Conservation (phyloP, 2,113 vertebrate genomes). For the Notiomystis cincta region DNA sequence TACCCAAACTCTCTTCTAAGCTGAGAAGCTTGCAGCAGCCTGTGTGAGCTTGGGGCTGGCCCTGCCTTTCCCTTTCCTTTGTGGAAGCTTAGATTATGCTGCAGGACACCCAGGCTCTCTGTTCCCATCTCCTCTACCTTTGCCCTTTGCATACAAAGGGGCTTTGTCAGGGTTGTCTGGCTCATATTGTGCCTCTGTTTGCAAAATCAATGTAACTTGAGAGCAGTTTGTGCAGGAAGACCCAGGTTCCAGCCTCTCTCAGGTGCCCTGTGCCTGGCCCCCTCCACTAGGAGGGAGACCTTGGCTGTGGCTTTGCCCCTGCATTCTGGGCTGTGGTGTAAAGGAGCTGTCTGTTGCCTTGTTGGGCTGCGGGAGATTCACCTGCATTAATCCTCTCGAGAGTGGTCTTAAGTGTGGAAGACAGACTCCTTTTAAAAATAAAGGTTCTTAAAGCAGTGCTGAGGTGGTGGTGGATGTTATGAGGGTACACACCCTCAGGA, state of each 20-base stretch:
- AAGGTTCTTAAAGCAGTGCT: constrained; percentile 21
- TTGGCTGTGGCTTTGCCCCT: neutral
- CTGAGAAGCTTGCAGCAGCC: constrained; percentile 25
- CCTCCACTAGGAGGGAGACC: neutral
- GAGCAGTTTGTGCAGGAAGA: neutral
- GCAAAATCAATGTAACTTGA: constrained; percentile 34
- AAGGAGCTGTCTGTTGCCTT: neutral
- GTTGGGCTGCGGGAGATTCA: neutral
- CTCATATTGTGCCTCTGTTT: constrained; percentile 45
- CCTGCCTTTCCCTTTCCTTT: constrained; percentile 8
- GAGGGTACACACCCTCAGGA: neutral
- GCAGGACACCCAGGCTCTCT: neutral
- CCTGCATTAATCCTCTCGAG: neutral
- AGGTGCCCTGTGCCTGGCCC: neutral
- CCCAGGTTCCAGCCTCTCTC: neutral
- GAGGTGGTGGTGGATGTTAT: neutral
- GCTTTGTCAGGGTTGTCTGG: constrained; percentile 53
- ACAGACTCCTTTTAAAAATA: constrained; percentile 37
- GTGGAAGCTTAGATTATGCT: constrained; percentile 33
- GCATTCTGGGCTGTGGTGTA: neutral
- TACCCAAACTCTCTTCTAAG: neutral
- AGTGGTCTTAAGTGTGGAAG: neutral
- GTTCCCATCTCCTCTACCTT: constrained; percentile 52
- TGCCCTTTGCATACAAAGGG: constrained; percentile 48
- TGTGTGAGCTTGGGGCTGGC: neutral